Percentiles rank a stretch among this genome's conserved stretches.
Evolutionary conservation across 53 echinoderm and acorn worm species (phyloP).

Genomic region (Echinometra lucunter): DNA sequence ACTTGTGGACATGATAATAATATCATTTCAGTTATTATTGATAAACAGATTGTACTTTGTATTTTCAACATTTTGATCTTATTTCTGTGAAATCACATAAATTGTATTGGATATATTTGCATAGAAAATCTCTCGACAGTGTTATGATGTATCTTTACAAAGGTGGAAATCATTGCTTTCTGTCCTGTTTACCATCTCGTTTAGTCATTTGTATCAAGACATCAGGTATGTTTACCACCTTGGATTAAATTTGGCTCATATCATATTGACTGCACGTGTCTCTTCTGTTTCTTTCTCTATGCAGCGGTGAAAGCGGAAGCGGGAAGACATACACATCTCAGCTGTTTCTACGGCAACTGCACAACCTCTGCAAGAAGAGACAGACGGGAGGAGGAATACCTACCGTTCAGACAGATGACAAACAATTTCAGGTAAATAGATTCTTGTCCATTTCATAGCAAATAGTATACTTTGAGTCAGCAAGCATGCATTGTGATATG

Average conservation of each 20-base stretch:
- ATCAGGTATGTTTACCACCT: background rate
- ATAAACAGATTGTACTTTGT: too few relatives aligned
- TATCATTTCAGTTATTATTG: too few relatives aligned
- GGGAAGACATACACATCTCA: constrained; percentile 96
- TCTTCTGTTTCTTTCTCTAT: background rate
- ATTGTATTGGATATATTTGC: too few relatives aligned
- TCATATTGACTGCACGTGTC: background rate
- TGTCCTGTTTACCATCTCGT: background rate
- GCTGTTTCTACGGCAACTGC: constrained; percentile 91
- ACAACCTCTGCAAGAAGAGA: constrained; percentile 67
- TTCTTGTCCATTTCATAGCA: background rate
- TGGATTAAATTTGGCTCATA: background rate
- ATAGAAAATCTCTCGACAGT: too few relatives aligned
- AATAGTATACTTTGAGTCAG: background rate
- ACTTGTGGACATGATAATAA: too few relatives aligned
- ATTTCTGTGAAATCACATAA: too few relatives aligned
- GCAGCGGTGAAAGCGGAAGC: constrained; percentile 97
- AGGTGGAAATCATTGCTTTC: background rate
- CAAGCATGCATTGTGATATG: constrained; percentile 4
- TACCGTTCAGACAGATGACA: constrained; percentile 7
- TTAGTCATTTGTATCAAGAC: background rate
- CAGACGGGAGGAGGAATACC: background rate
- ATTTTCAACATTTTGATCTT: too few relatives aligned
- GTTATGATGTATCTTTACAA: background rate
- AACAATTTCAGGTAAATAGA: constrained; percentile 65